phyloP scores from a whole-genome alignment of 2,113 vertebrate species.

The Antechinus stuartii region DNA sequence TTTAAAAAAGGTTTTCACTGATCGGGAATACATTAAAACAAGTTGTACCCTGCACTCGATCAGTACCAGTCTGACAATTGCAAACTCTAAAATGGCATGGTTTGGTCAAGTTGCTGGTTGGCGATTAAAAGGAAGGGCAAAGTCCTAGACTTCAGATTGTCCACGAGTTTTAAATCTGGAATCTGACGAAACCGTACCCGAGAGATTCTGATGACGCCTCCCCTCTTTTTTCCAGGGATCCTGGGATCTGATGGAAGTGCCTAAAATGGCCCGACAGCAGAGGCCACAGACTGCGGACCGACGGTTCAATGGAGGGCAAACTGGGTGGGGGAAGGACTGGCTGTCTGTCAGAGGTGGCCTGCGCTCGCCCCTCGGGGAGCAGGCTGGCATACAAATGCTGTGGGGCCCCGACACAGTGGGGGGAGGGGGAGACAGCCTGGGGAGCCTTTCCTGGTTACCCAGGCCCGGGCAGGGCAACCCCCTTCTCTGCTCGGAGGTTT shows the following conservation, averaged over 20 bases:
- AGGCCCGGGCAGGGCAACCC: neutral
- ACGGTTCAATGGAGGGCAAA: neutral
- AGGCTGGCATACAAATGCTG: neutral
- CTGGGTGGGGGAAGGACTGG: neutral
- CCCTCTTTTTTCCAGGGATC: neutral
- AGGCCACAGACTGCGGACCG: too few species aligned
- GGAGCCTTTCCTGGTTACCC: neutral
- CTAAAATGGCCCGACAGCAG: neutral
- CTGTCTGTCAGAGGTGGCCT: neutral
- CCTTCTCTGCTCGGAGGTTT: constrained; percentile 57
- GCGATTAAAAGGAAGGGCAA: neutral
- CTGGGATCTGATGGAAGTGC: neutral
- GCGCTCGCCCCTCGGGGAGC: neutral
- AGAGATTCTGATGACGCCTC: neutral
- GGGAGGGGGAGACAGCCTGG: too few species aligned
- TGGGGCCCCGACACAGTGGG: neutral
- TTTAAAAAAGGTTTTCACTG: neutral
- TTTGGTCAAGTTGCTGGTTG: neutral
- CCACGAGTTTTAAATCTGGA: neutral
- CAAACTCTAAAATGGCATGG: neutral
- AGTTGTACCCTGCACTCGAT: neutral
- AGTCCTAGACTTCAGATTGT: neutral
- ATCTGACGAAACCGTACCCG: neutral
- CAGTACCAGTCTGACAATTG: neutral
- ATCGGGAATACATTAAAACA: neutral